Conservation (phyloP, 2,797 vertebrate species). For the Coracias cyanogaster region DNA sequence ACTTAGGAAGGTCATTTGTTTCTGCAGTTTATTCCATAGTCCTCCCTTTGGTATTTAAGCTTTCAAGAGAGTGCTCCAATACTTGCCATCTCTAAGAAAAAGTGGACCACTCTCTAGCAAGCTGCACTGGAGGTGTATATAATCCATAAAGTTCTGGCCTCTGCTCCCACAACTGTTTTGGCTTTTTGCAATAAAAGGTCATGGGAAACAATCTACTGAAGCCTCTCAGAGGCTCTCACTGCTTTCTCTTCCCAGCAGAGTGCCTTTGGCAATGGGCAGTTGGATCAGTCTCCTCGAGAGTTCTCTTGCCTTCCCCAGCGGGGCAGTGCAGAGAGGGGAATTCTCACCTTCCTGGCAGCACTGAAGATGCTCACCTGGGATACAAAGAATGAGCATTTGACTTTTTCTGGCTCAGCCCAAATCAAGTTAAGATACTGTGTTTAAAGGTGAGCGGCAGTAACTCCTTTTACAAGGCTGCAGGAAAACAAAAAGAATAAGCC, state of each 20-base stretch:
- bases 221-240: not conserved
- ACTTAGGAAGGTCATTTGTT: not conserved
- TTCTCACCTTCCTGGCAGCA: not conserved
- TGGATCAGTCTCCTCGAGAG: not conserved
- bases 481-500: not conserved
- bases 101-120: not conserved
- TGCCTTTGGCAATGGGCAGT: not conserved
- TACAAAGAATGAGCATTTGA: not conserved
- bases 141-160: not conserved
- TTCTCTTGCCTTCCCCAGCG: fast-evolving
- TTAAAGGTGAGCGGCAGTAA: not conserved
- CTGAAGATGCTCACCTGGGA: not conserved
- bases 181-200: not conserved
- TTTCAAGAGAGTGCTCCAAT: not conserved
- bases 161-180: not conserved
- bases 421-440: not conserved
- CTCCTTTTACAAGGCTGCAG: not conserved
- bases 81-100: not conserved
- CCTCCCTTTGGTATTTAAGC: not conserved
- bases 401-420: not conserved
- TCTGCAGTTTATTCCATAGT: not conserved
- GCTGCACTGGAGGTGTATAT: not conserved
- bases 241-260: not conserved
- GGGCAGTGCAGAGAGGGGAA: not conserved
- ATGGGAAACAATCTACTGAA: not conserved